These are phyloP conservation scores for Drosophila tani DNA, from an alignment of 1,140 invertebrate species.

Conservation along the genomic window DNA sequence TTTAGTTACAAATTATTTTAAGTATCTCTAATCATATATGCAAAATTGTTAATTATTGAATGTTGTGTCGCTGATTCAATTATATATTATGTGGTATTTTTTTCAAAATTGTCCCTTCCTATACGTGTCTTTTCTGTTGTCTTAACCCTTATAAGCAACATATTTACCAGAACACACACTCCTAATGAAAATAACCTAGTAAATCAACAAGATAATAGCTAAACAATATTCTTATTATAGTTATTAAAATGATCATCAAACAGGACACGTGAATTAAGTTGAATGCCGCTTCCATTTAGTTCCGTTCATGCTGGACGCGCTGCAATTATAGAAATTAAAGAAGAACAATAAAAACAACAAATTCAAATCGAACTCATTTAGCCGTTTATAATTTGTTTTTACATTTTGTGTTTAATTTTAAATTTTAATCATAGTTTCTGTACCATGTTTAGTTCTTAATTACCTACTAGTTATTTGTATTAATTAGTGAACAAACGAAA, in stretches of 20 bases:
- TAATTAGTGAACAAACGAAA: constrained; percentile 65
- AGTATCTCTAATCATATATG: constrained; percentile 16
- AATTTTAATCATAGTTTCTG: constrained; percentile 61
- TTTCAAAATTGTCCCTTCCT: neutral
- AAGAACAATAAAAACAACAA: constrained; percentile 18
- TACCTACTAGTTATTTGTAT: constrained; percentile 66
- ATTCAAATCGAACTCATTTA: constrained; percentile 33
- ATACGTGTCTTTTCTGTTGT: constrained; percentile 1
- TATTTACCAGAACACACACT: constrained; percentile 11
- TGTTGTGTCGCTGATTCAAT: constrained; percentile 28
- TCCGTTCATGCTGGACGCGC: constrained; percentile 19
- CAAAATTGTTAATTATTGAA: constrained; percentile 41
- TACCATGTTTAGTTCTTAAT: constrained; percentile 63
- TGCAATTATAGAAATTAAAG: constrained; percentile 34
- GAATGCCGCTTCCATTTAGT: constrained; percentile 14
- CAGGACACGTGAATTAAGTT: constrained; percentile 21
- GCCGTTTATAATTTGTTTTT: constrained; percentile 38
- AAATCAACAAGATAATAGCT: constrained; percentile 19
- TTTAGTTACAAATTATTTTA: constrained; percentile 40
- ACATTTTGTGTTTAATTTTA: constrained; percentile 36
- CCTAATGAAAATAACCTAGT: constrained; percentile 24
- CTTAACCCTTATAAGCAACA: constrained; percentile 15
- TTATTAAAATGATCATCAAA: constrained; percentile 26
- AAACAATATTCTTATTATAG: constrained; percentile 36
- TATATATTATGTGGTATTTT: constrained; percentile 17